Conservation (phyloP, 1,140 invertebrate genomes). For the Mactra quadrangularis region DNA sequence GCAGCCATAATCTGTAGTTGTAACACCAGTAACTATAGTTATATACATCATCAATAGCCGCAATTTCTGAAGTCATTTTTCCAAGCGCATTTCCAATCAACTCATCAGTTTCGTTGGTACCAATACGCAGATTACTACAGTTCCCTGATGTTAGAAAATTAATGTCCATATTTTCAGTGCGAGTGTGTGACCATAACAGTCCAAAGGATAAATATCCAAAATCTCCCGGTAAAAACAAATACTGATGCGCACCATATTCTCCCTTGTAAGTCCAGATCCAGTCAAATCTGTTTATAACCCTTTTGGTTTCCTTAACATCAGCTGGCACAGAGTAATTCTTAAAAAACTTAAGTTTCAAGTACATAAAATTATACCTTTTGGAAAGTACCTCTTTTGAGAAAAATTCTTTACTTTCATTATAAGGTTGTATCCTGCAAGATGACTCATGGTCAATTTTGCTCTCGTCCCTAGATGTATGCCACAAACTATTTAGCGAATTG, state of each 20-base stretch:
- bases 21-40: constrained; percentile 28
- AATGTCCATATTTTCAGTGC: not conserved
- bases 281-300: not conserved
- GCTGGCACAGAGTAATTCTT: no score
- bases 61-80: constrained; percentile 7
- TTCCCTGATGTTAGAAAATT: not conserved
- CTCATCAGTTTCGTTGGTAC: not conserved
- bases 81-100: constrained; percentile 1
- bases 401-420: no score
- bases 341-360: no score
- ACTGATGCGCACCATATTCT: constrained; percentile 7
- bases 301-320: constrained; percentile 5
- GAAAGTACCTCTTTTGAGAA: no score
- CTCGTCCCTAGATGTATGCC: no score
- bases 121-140: not conserved
- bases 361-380: no score
- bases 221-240: constrained; percentile 8
- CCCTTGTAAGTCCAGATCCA: constrained; percentile 34
- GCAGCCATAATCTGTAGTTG: not conserved
- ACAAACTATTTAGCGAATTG: no score
- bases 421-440: no score
- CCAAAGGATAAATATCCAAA: constrained; percentile 23
- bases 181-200: not conserved
- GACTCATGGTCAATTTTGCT: no score
- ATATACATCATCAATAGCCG: not conserved